These are phyloP conservation scores for Odontocerum albicorne DNA, from an alignment of 2,888 invertebrate genomes.

Conservation along the genomic window DNA sequence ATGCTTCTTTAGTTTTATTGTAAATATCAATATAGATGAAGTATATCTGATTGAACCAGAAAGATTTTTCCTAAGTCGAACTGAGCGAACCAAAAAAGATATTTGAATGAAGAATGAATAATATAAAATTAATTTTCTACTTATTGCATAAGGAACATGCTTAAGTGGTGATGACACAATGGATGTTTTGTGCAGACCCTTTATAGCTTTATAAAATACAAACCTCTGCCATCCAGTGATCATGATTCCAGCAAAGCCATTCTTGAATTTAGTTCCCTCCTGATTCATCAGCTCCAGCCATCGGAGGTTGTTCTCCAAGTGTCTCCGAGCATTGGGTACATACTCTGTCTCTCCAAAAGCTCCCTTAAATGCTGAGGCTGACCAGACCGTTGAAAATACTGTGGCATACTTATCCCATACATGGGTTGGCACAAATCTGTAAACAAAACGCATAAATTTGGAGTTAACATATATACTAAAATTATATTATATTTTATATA, in stretches of 20 bases:
- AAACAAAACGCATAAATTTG: slow-evolving; percentile 13
- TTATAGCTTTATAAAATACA: no score
- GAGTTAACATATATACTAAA: background rate
- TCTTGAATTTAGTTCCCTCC: slow-evolving; percentile 56
- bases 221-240: slow-evolving; percentile 63
- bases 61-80: no score
- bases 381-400: slow-evolving; percentile 70
- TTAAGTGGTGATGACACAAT: no score
- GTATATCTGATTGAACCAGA: no score
- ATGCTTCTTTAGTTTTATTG: no score
- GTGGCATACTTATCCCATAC: slow-evolving; percentile 70
- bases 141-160: no score
- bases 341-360: slow-evolving; percentile 72
- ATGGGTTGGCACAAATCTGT: slow-evolving; percentile 39
- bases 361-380: slow-evolving; percentile 75
- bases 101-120: no score
- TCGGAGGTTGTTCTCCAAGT: slow-evolving; percentile 69
- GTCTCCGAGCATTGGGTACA: slow-evolving; percentile 66
- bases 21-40: no score
- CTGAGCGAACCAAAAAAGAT: no score
- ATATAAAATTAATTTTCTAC: no score
- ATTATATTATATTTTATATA: no score
- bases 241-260: slow-evolving; percentile 56
- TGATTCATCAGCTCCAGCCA: slow-evolving; percentile 69
- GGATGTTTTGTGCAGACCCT: no score